These are phyloP conservation scores for Petrocephalus microphthalmus DNA, from an alignment of 2,113 vertebrate genomes.

Conservation along the genomic window DNA sequence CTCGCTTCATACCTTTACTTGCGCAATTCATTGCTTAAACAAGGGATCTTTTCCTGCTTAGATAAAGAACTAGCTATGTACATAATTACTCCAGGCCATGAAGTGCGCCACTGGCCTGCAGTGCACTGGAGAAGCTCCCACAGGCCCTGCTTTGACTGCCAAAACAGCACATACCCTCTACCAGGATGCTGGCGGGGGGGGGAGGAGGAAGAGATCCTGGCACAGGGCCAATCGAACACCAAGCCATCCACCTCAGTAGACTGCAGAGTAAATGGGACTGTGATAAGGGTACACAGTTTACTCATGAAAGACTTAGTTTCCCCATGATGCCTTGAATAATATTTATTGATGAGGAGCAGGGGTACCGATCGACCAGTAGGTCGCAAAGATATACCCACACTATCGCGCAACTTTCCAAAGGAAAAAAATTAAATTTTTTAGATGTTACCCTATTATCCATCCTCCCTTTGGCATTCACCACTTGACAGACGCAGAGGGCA, in stretches of 20 bases:
- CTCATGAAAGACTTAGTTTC: background rate
- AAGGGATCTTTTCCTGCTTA: background rate
- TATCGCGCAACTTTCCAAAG: too few relatives aligned
- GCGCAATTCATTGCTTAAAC: background rate
- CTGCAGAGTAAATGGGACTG: background rate
- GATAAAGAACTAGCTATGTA: constrained; percentile 2
- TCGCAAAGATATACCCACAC: too few relatives aligned
- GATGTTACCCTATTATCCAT: too few relatives aligned
- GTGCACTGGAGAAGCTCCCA: background rate
- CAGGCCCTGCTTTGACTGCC: background rate
- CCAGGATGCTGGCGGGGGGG: background rate
- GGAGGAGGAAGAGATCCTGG: background rate
- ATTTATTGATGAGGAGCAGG: background rate
- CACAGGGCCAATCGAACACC: background rate
- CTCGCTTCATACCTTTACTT: background rate
- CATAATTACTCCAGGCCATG: background rate
- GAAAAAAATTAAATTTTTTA: too few relatives aligned
- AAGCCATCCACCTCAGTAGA: background rate
- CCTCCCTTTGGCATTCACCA: too few relatives aligned
- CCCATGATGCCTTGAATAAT: background rate
- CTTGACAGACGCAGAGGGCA: too few relatives aligned
- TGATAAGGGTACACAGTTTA: background rate
- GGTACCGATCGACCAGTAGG: too few relatives aligned
- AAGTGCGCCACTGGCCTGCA: background rate
- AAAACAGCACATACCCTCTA: background rate